Evolutionary conservation across 2,888 invertebrate genomes (phyloP), one percentile per base, ranked within the genome.

Genomic region (Nebria brevicollis): DNA sequence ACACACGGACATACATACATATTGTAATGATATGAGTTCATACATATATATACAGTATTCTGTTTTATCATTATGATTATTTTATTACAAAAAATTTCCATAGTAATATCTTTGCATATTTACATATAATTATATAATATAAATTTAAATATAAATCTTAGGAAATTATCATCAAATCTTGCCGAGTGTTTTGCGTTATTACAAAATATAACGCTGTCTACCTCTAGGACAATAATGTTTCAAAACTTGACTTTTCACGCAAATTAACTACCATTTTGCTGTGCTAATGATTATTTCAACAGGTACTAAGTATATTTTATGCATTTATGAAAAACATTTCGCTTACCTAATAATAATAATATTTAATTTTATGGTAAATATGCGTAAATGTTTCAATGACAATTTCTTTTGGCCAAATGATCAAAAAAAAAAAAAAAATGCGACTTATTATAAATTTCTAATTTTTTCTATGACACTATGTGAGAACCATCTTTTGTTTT

Each of bases 401-500:
- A 3, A 54, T 5, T 54, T 54, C 13, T 54, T 54, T 54, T 54
- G 54, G 54, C 2, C 13, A 13, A 68, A 68, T 66, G 15, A 66
- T 25, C 15, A 68, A 68, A 26, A 66, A 66, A 15, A 15, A 66
- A 20, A 66, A 20, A 25, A 43, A 8, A 54, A 54, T 54, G 54
- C 54, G 11, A 13, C 54, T 6, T 54, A 54, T 54, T 6, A 54
- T 54, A 54, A 54, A 54, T 54, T 54, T 54, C 54, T 54, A 54
- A 54, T 54, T 54, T 54, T 54, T 54, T 54, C 54, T 54, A 7
- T 8, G 11, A 54, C 54, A 66, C n/a, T 66, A 66, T 68, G 15
- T 68, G 26, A 68, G 68, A 25, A 68, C 68, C 10, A 25, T 68
- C 26, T 11, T 68, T 68, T 68, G 26, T 68, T 68, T 68, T 68